Evolutionary conservation across 2,113 vertebrate species (phyloP), one percentile per base, ranked within the genome.

Genomic region (Saimiri boliviensis): DNA sequence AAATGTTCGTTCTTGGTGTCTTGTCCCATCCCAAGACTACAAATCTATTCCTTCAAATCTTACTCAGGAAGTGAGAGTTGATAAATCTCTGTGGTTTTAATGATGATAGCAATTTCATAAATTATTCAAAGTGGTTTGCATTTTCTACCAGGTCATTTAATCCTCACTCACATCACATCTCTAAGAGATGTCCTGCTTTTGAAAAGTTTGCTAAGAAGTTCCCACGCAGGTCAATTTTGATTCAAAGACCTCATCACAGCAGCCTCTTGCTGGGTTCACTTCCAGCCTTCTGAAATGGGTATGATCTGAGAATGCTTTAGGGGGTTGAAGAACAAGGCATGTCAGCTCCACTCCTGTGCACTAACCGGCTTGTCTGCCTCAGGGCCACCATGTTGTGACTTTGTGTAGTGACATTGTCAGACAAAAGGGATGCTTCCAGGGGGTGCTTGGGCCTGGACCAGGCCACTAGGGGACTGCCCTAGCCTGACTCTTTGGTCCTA

Each of bases 111-210:
- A 74, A 56, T 13, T 91, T 7, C 30, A 56, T 58, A 58, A 45
- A 74, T 80, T 71, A 73, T 93, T 89, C 32, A 14, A 86, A 97
- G 86, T 23, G 19, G 10, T 37, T 95, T 90, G 21, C 37, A 20
- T 85, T 91, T 95, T 81, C 71, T 54, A 52, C 42, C 35, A 80
- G 81, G 25, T 80, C 42, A 20, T 63, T 89, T 73, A 60, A 79
- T 95, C 73, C 42, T 47, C 70, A 19, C 49, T 96, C 14, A 77
- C 7, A 47, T 45, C 47, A 42, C 17, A 19, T 66, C 13, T 91
- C 32, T 49, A 81, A 86, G 66, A 52, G 47, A 49, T 70, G 21
- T 60, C 2, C 25, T 85, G 84, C 56, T 17, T 86, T 70, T 76
- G 32, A 42, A 71, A 81, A 84, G 19, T 86, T 88, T 63, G 37